Conservation (phyloP, 2,888 invertebrate species). For the Limnephilus lunatus region DNA sequence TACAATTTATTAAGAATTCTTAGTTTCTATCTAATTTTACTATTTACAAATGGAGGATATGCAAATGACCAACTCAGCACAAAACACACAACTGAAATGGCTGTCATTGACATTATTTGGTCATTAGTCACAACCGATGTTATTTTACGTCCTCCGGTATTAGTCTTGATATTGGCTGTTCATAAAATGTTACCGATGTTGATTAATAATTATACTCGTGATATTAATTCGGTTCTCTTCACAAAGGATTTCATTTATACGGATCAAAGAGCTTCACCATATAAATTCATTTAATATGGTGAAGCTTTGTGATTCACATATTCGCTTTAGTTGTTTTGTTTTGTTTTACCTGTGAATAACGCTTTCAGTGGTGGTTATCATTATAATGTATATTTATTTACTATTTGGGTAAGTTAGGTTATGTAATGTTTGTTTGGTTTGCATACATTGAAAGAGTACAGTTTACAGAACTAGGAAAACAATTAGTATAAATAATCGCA, state of each 20-base stretch:
- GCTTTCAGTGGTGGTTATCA: not conserved
- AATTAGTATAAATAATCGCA: not conserved
- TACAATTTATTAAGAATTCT: no score
- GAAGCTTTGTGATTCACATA: not conserved
- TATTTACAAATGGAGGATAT: no score
- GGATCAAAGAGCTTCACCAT: not conserved
- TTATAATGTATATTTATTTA: not conserved
- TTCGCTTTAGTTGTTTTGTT: not conserved
- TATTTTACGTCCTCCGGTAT: not conserved
- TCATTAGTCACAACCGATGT: not conserved
- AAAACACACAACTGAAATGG: not conserved
- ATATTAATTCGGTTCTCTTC: not conserved
- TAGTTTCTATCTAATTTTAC: no score
- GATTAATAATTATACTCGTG: conserved; percentile 2
- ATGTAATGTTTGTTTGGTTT: no score
- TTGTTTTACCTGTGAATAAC: not conserved
- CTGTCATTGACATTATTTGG: not conserved
- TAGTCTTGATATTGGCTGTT: not conserved
- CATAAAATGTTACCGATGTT: not conserved
- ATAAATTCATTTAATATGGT: not conserved
- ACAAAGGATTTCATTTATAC: not conserved
- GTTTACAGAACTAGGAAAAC: not conserved
- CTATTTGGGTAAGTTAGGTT: not conserved
- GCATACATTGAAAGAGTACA: no score
- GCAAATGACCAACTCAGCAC: not conserved